These are phyloP conservation scores for Drosophila teissieri DNA, from an alignment of 1,140 invertebrate species.

Conservation along the genomic window DNA sequence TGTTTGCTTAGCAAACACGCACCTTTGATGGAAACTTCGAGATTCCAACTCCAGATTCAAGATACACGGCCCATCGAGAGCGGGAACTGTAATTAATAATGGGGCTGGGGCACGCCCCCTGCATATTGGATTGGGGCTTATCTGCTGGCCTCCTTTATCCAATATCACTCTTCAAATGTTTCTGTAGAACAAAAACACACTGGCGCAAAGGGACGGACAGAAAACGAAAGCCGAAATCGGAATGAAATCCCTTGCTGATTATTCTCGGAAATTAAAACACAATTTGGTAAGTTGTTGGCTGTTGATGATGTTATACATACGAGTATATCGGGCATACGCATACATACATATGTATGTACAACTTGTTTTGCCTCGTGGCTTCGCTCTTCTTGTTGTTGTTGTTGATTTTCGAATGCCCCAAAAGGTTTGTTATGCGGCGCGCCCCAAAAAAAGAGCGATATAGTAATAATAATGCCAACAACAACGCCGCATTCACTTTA, in stretches of 20 bases:
- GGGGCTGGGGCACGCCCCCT: slow-evolving; percentile 13
- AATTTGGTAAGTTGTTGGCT: slow-evolving; percentile 59
- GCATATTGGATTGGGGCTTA: slow-evolving; percentile 49
- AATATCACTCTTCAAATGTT: slow-evolving; percentile 66
- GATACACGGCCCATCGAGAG: slow-evolving; percentile 11
- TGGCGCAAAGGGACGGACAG: slow-evolving; percentile 17
- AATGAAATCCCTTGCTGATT: slow-evolving; percentile 50
- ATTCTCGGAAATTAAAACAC: slow-evolving; percentile 81
- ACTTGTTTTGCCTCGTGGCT: slow-evolving; percentile 76
- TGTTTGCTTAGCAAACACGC: slow-evolving; percentile 73
- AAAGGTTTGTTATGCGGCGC: slow-evolving; percentile 77
- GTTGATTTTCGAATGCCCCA: slow-evolving; percentile 61
- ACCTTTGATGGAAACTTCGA: slow-evolving; percentile 60
- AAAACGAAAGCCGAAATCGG: slow-evolving; percentile 31
- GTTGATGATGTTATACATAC: slow-evolving; percentile 57
- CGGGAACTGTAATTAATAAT: slow-evolving; percentile 41
- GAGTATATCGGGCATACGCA: slow-evolving; percentile 34
- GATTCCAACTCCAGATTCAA: slow-evolving; percentile 22
- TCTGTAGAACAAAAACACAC: slow-evolving; percentile 54
- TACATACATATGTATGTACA: slow-evolving; percentile 57
- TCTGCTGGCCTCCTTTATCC: slow-evolving; percentile 45
- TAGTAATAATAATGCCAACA: slow-evolving; percentile 41
- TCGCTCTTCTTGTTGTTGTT: slow-evolving; percentile 15
- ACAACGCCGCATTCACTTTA: slow-evolving; percentile 69
- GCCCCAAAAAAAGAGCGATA: slow-evolving; percentile 61